These are phyloP conservation scores for Florisuga fusca DNA, from an alignment of 2,797 vertebrate species.

Conservation along the genomic window DNA sequence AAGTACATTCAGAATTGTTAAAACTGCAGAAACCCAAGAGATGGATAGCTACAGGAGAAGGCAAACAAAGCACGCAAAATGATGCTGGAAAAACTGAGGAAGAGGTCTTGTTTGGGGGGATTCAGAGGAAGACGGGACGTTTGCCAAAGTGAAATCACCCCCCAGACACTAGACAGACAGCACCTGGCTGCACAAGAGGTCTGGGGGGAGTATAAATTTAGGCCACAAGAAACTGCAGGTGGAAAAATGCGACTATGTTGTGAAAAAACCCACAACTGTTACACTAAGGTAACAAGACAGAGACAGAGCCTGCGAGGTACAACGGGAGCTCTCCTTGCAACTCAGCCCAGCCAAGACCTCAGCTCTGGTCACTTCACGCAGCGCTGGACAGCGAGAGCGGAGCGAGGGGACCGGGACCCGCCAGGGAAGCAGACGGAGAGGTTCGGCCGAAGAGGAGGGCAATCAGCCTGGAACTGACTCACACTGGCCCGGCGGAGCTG, in stretches of 20 bases:
- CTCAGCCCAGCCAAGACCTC: fast-evolving
- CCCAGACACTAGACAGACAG: fast-evolving
- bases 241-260: fast-evolving
- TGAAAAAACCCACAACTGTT: background rate
- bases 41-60: fast-evolving
- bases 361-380: fast-evolving
- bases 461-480: background rate
- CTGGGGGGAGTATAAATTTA: fast-evolving
- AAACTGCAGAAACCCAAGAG: background rate
- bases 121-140: fast-evolving
- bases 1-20: background rate
- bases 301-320: background rate
- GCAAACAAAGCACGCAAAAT: fast-evolving
- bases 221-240: fast-evolving
- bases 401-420: too few species aligned
- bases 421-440: fast-evolving
- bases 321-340: fast-evolving
- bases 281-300: fast-evolving
- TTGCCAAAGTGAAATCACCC: background rate
- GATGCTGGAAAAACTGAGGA: fast-evolving
- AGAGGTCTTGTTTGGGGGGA: fast-evolving
- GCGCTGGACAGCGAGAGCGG: background rate
- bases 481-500: too few species aligned
- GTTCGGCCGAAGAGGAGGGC: fast-evolving
- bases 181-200: fast-evolving